Base-by-base conservation (phyloP, 2,113 vertebrate genomes). In the Aptenodytes forsteri region DNA sequence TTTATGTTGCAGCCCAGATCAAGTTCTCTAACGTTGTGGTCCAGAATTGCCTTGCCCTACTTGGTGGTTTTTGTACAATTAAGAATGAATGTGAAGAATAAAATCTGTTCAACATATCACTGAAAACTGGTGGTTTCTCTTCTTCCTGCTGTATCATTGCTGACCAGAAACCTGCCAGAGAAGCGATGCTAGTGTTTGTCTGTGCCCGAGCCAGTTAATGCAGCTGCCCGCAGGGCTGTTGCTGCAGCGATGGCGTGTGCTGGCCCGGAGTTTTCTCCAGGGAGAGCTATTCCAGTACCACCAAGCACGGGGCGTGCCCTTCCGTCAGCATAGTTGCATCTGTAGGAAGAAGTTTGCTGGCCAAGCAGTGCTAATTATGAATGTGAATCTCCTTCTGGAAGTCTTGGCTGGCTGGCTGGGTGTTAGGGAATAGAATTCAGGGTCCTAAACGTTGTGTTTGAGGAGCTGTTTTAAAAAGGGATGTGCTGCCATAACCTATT, bases 71-170 rank as follows among this genome's bases (percentile, higher is more conserved):
- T 97, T 96, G 84, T 96, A 96, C 81, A 73, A 81, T 70, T 94
- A 47, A 54, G 93, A 79, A 71, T 72, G 78, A 88, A 96, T 70
- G 89, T 88, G 93, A 89, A 83, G 87, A 97, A 97, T 97, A 97
- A 97, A 97, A 88, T 36, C 29, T 47, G 46, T 83, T 93, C 71
- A 94, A 90, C 83, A 59, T 90, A 85, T 92, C 90, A 89, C 44
- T 92, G 92, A 78, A 90, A 87, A 13, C 4, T 1, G 20, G 40
- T 77, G 17, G 17, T 59, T 75, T 70, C 59, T 94, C 77, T 64
- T 88, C 36, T 93, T 90, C 64, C 23, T 77, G 34, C 58, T 83
- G 21, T 22, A 7, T 38, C 25, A 4, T 5, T 34, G 40, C 69
- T 77, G 62, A 32, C 36, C 26, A 46, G 27, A 36, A 23, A 66